Conservation (phyloP, 2,888 invertebrate species). For the Melieria omissa region DNA sequence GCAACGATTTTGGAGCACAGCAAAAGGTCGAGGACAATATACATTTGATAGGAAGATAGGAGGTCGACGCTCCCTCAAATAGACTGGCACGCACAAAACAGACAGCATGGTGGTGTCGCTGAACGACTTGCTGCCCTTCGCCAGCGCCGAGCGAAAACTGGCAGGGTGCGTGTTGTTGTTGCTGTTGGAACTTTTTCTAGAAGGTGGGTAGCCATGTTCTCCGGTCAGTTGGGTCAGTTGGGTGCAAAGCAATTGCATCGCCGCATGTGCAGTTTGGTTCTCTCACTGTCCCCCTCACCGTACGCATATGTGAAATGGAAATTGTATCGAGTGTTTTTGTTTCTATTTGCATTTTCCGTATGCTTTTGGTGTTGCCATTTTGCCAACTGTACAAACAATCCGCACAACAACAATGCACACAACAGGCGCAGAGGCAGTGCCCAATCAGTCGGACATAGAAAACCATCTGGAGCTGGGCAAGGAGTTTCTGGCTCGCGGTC, state of each 20-base stretch:
- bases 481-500: slow-evolving; percentile 90
- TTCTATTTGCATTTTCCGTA: slow-evolving; percentile 16
- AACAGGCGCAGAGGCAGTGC: slow-evolving; percentile 73
- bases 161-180: slow-evolving; percentile 76
- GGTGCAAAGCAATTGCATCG: neutral
- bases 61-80: no score
- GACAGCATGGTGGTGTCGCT: slow-evolving; percentile 55
- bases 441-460: slow-evolving; percentile 82
- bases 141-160: slow-evolving; percentile 71
- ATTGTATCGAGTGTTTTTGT: neutral
- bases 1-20: no score
- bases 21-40: no score
- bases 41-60: no score
- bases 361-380: neutral
- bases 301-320: no score
- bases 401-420: slow-evolving; percentile 1
- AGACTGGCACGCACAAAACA: neutral
- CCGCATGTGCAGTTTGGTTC: no score
- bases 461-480: slow-evolving; percentile 94
- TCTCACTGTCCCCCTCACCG: no score
- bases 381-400: slow-evolving; percentile 34
- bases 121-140: slow-evolving; percentile 55
- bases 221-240: neutral
- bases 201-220: slow-evolving; percentile 69
- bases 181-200: slow-evolving; percentile 75